Percentiles rank a stretch among this genome's conserved stretches.
Evolutionary conservation across 2,888 invertebrate species (phyloP).

Genomic region (Phragmatobia fuliginosa): DNA sequence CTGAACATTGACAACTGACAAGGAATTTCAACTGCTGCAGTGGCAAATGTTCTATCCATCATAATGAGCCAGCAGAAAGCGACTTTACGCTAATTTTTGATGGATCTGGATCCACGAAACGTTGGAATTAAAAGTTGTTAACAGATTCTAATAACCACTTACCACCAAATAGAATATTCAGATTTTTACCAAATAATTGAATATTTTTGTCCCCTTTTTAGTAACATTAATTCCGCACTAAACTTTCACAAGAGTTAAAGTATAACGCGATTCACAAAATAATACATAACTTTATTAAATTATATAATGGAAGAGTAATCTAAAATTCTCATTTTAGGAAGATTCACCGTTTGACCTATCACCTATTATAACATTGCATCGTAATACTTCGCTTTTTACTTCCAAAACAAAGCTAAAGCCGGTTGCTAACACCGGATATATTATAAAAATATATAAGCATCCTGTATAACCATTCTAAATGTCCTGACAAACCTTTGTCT

Average conservation of each 20-base stretch:
- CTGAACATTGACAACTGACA: too few relatives aligned
- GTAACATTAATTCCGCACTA: not conserved
- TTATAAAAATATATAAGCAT: slow-evolving; percentile 5
- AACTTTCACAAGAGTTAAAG: not conserved
- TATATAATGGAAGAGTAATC: not conserved
- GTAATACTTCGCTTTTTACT: not conserved
- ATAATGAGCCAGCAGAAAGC: not conserved
- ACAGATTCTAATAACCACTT: not conserved
- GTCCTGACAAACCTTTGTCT: not conserved
- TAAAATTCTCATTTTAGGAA: not conserved
- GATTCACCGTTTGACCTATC: not conserved
- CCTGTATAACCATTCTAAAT: not conserved
- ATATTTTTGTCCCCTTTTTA: not conserved
- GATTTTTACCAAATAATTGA: not conserved
- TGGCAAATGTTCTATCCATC: not conserved
- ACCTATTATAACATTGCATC: not conserved
- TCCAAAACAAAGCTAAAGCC: slow-evolving; percentile 2
- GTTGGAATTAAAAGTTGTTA: not conserved
- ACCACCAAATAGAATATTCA: too few relatives aligned
- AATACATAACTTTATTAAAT: not conserved
- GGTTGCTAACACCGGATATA: slow-evolving; percentile 21
- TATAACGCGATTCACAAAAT: not conserved
- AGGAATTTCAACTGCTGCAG: not conserved
- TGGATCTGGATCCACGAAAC: too few relatives aligned
- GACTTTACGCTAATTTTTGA: not conserved